Conservation (phyloP, 2,888 invertebrate genomes). For the Maniola hyperantus region DNA sequence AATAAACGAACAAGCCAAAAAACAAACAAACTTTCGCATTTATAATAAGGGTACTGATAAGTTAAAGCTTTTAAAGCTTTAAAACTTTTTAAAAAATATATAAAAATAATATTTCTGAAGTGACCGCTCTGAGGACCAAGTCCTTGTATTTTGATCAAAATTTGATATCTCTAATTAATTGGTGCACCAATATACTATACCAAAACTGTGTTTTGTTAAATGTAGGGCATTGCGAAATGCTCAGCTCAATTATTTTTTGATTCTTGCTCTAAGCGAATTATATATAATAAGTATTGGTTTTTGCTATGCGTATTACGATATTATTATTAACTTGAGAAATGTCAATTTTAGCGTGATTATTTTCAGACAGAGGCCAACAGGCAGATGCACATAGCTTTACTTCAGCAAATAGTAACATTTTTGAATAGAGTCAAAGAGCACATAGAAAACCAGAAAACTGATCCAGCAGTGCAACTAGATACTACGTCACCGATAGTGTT, state of each 20-base stretch:
- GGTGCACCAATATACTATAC: conserved; percentile 54
- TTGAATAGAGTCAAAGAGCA: conserved; percentile 86
- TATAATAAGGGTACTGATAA: too few species aligned
- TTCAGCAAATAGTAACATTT: conserved; percentile 87
- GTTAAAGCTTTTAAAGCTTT: too few species aligned
- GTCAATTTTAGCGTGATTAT: conserved; percentile 50
- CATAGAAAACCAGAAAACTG: conserved; percentile 72
- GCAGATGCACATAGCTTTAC: conserved; percentile 88
- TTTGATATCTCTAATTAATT: conserved; percentile 37
- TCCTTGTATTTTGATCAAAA: too few species aligned
- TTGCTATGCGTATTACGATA: not conserved
- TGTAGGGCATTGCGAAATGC: conserved; percentile 43
- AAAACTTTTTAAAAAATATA: too few species aligned
- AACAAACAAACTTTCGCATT: too few species aligned
- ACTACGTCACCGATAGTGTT: conserved; percentile 45
- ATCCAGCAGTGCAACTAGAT: conserved; percentile 49
- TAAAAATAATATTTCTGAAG: too few species aligned
- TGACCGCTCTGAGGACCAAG: too few species aligned
- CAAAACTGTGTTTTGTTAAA: conserved; percentile 11
- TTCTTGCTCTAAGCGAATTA: conserved; percentile 22
- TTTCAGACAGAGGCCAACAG: conserved; percentile 87
- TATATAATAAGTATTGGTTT: not conserved
- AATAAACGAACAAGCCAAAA: too few species aligned
- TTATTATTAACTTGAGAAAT: conserved; percentile 29
- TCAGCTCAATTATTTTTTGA: conserved; percentile 44